Evolutionary conservation across 2,888 invertebrate species (phyloP).

Genomic region (Norana najaformis): DNA sequence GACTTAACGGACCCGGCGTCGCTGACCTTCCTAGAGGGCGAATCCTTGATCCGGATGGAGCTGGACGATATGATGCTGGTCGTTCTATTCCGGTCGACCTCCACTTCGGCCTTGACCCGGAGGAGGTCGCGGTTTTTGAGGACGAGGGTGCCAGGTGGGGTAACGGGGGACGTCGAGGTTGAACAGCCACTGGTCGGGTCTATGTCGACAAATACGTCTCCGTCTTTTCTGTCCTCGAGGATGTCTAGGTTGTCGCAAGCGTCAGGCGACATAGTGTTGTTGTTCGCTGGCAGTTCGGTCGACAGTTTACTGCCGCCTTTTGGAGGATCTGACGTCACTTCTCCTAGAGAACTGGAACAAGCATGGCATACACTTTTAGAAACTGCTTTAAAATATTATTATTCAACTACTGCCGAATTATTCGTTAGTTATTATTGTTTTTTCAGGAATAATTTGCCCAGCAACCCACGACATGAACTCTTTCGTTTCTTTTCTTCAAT

Average conservation of each 20-base stretch:
- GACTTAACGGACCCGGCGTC: background rate
- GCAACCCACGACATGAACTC: no score
- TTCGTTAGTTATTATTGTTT: no score
- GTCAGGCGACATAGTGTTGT: background rate
- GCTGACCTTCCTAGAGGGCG: background rate
- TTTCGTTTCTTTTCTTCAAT: no score
- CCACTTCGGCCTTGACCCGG: background rate
- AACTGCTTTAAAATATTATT: background rate
- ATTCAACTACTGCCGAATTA: no score
- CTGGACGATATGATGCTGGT: background rate
- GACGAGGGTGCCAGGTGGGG: background rate
- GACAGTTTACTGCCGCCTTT: background rate
- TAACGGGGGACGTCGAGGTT: background rate
- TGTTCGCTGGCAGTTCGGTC: background rate
- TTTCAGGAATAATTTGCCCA: no score
- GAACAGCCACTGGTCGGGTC: background rate
- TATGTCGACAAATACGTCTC: background rate
- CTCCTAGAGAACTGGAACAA: background rate
- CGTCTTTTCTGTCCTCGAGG: background rate
- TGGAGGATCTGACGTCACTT: background rate
- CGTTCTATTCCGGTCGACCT: background rate
- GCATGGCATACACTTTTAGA: background rate
- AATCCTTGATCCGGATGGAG: background rate
- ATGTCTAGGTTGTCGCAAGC: background rate
- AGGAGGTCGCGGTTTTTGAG: background rate